Evolutionary conservation across 2,113 vertebrate genomes (phyloP).

Genomic region (Zosterops borbonicus): DNA sequence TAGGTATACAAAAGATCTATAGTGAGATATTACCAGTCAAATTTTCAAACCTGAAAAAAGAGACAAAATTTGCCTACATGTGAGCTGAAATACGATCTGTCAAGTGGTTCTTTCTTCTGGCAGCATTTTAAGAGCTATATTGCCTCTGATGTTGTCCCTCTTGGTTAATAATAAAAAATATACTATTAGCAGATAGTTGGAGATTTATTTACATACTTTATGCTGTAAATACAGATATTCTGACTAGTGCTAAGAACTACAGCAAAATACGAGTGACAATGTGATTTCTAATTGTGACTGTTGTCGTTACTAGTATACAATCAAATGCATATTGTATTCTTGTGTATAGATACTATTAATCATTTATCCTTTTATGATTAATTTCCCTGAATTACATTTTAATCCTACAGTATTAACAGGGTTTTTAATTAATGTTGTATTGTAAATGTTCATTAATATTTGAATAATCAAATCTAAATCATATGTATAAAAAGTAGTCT

Average conservation of each 20-base stretch:
- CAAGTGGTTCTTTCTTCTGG: slow-evolving; percentile 59
- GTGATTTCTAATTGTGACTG: neutral
- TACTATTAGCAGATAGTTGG: slow-evolving; percentile 20
- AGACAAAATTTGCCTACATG: neutral
- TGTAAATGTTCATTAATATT: neutral
- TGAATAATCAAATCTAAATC: neutral
- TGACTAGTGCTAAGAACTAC: neutral
- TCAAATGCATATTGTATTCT: neutral
- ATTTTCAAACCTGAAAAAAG: neutral
- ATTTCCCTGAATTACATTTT: neutral
- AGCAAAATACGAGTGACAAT: neutral
- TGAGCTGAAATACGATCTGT: slow-evolving; percentile 54
- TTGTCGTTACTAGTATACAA: neutral
- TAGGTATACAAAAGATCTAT: neutral
- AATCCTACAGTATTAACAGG: neutral
- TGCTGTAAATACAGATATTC: neutral
- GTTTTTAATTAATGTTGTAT: neutral
- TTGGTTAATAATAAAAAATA: slow-evolving; percentile 73
- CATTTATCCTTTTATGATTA: neutral
- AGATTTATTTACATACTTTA: slow-evolving; percentile 28
- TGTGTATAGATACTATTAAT: neutral
- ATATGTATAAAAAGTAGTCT: neutral
- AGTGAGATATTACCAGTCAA: neutral
- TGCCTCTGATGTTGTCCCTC: slow-evolving; percentile 73
- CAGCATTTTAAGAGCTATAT: slow-evolving; percentile 71